Evolutionary conservation across 2,888 invertebrate genomes (phyloP), one percentile per base, ranked within the genome.

Genomic region (Eristalis pertinax): DNA sequence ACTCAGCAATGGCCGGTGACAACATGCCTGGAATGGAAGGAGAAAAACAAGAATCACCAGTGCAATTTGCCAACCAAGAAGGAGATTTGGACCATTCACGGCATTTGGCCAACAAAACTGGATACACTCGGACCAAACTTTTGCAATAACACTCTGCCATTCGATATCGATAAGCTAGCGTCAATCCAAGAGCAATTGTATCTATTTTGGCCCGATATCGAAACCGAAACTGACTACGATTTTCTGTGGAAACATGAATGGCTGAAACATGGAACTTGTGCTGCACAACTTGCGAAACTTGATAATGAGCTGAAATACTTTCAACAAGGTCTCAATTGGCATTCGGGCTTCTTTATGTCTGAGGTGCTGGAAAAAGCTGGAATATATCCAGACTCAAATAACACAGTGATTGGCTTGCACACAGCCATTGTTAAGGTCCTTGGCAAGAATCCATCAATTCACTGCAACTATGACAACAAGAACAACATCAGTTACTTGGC

Each of bases 221-320:
- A 96, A 91, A 94, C 89, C 0, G 89, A 89, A 38, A 84, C 88
- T 0, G 70, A 89, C 0, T 81, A 90, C 0, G 74, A 88, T 24
- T 68, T 43, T 24, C 93, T 95, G 89, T 94, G 95, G 11, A 93
- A 95, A 80, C 97, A 97, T 90, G 97, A 97, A 92, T 97, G 97
- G 97, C 91, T 93, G 0, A 97, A 97, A 90, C 97, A 97, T 91
- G 97, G 97, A 2, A 97, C 97, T 0, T 97, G 97, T 91, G 96
- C 97, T 1, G 94, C 95, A 0, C 89, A 92, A 4, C 88, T 96
- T 3, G 93, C 94, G 0, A 89, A 92, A 4, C 91, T 97, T 0
- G 93, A 95, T 89, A 94, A 94, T 22, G 96, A 97, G 90, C 90
- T 94, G 0, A 96, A 96, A 90, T 97, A 96, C 91, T 97, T 97